phyloP scores from a whole-genome alignment of 2,797 vertebrate genomes.

The Poecile montanus region DNA sequence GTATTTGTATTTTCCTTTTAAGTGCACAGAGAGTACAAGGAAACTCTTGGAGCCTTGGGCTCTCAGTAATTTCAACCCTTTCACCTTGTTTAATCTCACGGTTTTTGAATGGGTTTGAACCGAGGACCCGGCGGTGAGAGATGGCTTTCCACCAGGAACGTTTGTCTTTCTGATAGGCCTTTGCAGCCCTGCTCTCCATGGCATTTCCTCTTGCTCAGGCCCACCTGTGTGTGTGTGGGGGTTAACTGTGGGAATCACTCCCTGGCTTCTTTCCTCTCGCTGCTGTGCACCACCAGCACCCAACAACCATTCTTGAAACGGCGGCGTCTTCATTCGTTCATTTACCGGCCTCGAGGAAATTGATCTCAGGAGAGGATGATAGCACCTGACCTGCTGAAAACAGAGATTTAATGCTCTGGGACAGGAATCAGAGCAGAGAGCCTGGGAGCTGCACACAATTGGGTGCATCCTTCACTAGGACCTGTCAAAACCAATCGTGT shows the following conservation, averaged over 20 bases:
- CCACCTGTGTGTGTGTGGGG: neutral
- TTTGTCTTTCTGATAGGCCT: neutral
- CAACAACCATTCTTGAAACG: neutral
- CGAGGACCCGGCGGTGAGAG: neutral
- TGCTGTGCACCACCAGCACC: neutral
- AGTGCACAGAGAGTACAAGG: neutral
- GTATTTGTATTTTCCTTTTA: neutral
- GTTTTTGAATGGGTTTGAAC: neutral
- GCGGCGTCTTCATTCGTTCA: neutral
- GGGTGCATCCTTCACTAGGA: neutral
- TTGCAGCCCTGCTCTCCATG: neutral
- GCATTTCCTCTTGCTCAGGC: neutral
- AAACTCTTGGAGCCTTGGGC: neutral
- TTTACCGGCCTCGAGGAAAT: neutral
- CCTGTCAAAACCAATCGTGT: neutral
- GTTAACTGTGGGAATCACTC: conserved; percentile 24
- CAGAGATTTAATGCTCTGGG: neutral
- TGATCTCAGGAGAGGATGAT: neutral
- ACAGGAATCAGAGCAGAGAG: neutral
- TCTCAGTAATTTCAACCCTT: neutral
- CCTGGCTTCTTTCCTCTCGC: neutral
- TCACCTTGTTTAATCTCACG: neutral
- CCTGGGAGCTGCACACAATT: neutral
- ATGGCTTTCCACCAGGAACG: neutral
- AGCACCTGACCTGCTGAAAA: neutral